phyloP scores from a whole-genome alignment of 2,797 vertebrate species.

The Silurus aristotelis region DNA sequence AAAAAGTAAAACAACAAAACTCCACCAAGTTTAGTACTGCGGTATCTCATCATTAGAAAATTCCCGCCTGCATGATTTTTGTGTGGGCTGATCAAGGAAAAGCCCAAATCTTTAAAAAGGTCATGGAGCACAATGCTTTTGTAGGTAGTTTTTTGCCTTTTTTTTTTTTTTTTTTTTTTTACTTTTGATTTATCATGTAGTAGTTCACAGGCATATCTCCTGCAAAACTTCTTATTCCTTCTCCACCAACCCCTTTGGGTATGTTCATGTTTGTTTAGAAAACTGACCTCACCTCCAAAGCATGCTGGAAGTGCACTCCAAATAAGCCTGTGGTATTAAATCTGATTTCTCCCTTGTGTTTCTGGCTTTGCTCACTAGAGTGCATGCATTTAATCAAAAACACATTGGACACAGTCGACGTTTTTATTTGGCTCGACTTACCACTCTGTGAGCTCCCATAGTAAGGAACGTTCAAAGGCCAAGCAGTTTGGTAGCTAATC shows the following conservation, averaged over 20 bases:
- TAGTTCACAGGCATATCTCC: constrained; percentile 41
- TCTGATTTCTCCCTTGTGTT: constrained; percentile 53
- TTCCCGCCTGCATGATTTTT: constrained; percentile 54
- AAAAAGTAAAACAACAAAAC: constrained; percentile 40
- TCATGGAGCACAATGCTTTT: constrained; percentile 36
- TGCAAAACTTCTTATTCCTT: constrained; percentile 36
- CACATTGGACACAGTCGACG: constrained; percentile 43
- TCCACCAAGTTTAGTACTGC: constrained; percentile 31
- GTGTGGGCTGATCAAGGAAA: constrained; percentile 23
- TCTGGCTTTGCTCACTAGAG: constrained; percentile 50
- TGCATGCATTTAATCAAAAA: constrained; percentile 57
- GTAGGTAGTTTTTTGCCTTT: constrained; percentile 25
- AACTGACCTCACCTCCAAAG: constrained; percentile 67
- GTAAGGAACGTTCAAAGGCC: constrained; percentile 29
- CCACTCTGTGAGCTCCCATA: constrained; percentile 29
- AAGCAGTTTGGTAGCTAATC: constrained; percentile 48
- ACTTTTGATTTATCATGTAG: constrained; percentile 49
- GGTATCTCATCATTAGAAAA: constrained; percentile 58
- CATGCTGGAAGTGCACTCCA: constrained; percentile 46
- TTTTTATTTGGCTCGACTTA: constrained; percentile 38
- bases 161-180: no score
- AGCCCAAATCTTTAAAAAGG: constrained; percentile 47
- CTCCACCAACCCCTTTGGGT: constrained; percentile 46
- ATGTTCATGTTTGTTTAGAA: constrained; percentile 59
- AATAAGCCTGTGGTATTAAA: constrained; percentile 56